These are phyloP conservation scores for Rhinogobio ventralis DNA, from an alignment of 2,797 vertebrate genomes.

Conservation along the genomic window DNA sequence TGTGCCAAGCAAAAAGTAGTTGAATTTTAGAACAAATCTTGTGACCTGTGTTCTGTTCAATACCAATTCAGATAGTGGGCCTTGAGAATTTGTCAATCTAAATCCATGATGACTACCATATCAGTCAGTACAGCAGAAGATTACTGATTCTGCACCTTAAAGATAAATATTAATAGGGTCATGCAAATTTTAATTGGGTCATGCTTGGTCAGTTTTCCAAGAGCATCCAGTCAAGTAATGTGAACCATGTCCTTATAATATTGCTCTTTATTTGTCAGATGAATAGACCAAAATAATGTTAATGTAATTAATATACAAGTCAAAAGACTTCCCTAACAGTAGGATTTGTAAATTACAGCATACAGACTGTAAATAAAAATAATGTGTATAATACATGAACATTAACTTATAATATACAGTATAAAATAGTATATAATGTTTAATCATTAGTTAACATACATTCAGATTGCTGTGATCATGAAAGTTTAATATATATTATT, in stretches of 20 bases:
- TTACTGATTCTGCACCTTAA: neutral
- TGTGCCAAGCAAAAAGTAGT: neutral
- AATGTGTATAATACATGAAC: neutral
- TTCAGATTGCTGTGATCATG: neutral
- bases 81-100: neutral
- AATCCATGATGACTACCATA: neutral
- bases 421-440: neutral
- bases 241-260: neutral
- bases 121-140: neutral
- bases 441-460: neutral
- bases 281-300: neutral
- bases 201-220: neutral
- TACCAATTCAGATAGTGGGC: neutral
- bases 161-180: neutral
- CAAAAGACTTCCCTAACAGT: neutral
- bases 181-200: neutral
- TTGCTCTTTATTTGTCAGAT: neutral
- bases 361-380: neutral
- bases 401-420: neutral
- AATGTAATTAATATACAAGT: neutral
- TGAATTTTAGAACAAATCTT: neutral
- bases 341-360: neutral
- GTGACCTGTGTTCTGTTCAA: neutral
- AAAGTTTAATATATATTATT: neutral
- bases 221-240: slow-evolving; percentile 2